These are phyloP conservation scores for Mamestra configurata DNA, from an alignment of 1,140 invertebrate species.

Conservation along the genomic window DNA sequence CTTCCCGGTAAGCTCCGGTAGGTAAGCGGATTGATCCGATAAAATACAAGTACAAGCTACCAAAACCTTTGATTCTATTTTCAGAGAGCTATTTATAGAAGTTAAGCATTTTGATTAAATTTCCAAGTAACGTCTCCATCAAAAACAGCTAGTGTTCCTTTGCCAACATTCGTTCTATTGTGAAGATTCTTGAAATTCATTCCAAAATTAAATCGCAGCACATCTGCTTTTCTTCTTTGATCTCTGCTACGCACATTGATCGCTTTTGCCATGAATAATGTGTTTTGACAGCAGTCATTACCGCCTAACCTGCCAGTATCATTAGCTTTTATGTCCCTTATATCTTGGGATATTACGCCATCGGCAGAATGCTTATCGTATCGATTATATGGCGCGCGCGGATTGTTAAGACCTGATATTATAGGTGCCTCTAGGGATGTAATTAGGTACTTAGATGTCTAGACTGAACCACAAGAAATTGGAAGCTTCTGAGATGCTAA, in stretches of 20 bases:
- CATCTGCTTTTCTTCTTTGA: neutral
- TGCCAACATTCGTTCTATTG: no score
- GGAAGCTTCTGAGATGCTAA: no score
- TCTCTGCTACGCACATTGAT: constrained; percentile 49
- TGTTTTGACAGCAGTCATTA: constrained; percentile 71
- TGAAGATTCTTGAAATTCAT: neutral
- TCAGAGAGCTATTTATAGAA: no score
- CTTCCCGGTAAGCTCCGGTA: no score
- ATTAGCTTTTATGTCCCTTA: constrained; percentile 57
- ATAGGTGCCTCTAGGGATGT: neutral
- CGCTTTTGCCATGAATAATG: constrained; percentile 64
- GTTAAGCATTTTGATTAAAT: no score
- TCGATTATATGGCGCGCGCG: neutral
- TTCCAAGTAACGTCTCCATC: no score
- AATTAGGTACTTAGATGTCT: neutral
- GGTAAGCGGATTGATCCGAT: no score
- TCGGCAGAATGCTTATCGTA: constrained; percentile 20
- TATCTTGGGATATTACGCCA: constrained; percentile 28
- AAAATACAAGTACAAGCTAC: no score
- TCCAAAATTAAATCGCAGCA: neutral
- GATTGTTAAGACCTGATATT: neutral
- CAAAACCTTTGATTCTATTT: no score
- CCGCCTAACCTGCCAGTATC: constrained; percentile 62
- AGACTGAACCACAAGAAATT: neutral
- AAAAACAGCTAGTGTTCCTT: no score